Evolutionary conservation across 2,797 vertebrate species (phyloP), one percentile per base, ranked within the genome.

Genomic region (Phataginus tricuspis): DNA sequence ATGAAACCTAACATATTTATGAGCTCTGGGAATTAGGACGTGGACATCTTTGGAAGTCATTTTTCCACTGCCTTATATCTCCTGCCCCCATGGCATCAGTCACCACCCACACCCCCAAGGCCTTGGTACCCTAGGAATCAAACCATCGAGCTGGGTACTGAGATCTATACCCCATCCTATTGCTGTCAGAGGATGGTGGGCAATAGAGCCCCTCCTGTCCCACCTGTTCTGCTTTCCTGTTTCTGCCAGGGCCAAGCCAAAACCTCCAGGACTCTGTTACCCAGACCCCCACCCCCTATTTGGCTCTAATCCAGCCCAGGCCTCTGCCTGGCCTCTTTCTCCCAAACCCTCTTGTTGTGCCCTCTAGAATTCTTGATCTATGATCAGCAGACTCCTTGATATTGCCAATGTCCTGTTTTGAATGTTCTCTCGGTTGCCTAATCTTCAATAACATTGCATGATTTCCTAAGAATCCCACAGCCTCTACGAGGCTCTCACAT

Each of bases 381-480:
- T 7, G 29, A 66, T 83, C 34, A 90, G 69, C 25, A 82, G 82
- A 93, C 51, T 39, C 13, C 27, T 86, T 83, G 18, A 57, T 12
- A 42, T 34, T 37, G 34, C 55, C 79, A 93, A 6, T 53, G 19
- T 66, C 63, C 86, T 71, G 0, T 61, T 96, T 85, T 79, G 53
- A 93, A 77, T 29, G 21, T 63, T 68, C 39, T 82, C 13, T 90
- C 25, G 7, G n/a, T 21, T 51, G 57, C 9, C 42, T 92, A 53
- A 61, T 75, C 39, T 68, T 69, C 72, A 27, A 71, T 74, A 63
- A 66, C 34, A 31, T 55, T 45, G 79, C 71, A 61, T 77, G 37
- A 80, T n/a, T 86, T 68, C 75, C 87, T 61, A 29, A 92, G 53
- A 96, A 39, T 90, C 31, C 45, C 83, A 86, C 37, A 27, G 27